Conservation (phyloP, 30 jellyfish, hydroid and myxozoan genomes). For the Cassiopea andromeda region DNA sequence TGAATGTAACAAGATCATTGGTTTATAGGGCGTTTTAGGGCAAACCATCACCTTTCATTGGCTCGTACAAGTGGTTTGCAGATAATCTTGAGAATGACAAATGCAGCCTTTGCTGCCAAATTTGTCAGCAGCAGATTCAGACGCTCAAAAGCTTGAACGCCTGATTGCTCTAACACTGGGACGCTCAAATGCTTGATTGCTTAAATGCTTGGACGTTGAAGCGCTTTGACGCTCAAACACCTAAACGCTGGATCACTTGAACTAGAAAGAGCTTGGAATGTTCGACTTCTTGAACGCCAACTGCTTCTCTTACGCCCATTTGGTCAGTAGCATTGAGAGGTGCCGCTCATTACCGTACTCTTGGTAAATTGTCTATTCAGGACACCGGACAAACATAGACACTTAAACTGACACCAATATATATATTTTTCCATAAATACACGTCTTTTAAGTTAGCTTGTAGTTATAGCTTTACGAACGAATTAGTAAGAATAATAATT, state of each 20-base stretch:
- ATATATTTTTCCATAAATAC: no score
- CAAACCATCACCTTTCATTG: background rate
- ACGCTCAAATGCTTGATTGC: background rate
- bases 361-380: background rate
- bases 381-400: no score
- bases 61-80: background rate
- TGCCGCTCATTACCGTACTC: background rate
- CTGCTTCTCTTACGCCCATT: background rate
- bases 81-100: background rate
- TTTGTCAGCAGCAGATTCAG: background rate
- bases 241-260: no score
- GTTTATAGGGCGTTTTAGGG: constrained; percentile 2
- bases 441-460: no score
- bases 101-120: background rate
- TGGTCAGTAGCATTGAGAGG: background rate
- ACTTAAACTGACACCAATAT: no score
- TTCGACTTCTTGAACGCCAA: background rate
- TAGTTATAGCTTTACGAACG: no score
- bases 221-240: no score
- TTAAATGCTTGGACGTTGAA: no score
- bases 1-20: constrained; percentile 31
- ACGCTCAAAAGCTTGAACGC: background rate
- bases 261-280: no score
- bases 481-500: no score
- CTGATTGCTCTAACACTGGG: background rate